phyloP scores from a whole-genome alignment of 2,888 invertebrate genomes.

The Flexamia atlantica region DNA sequence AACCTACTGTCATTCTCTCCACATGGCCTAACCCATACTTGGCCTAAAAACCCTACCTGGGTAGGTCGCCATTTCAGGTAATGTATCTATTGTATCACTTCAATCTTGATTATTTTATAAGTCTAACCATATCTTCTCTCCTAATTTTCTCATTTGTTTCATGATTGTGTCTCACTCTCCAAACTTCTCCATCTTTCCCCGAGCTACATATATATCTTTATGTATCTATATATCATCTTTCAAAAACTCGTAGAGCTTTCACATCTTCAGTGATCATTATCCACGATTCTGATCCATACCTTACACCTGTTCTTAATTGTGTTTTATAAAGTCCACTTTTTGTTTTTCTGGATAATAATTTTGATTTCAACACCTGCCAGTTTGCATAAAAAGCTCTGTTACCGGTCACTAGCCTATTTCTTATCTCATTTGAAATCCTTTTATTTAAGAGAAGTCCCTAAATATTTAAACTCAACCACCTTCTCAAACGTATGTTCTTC shows the following conservation, averaged over 20 bases:
- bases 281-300: constrained; percentile 31
- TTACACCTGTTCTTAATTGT: constrained; percentile 10
- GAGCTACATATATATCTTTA: constrained; percentile 14
- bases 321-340: constrained; percentile 49
- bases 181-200: constrained; percentile 1
- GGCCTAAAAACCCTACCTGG: too few species aligned
- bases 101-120: constrained; percentile 55
- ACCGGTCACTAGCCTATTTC: constrained; percentile 35
- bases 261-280: constrained; percentile 11
- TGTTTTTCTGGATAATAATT: constrained; percentile 12
- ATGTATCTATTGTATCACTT: too few species aligned
- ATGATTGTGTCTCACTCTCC: constrained; percentile 30
- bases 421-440: constrained; percentile 38
- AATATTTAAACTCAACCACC: constrained; percentile 20
- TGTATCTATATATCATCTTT: neutral
- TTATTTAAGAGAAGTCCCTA: constrained; percentile 19
- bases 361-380: constrained; percentile 27
- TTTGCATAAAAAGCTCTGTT: constrained; percentile 35
- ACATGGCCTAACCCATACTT: constrained; percentile 58
- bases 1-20: constrained; percentile 47
- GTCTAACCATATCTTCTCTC: constrained; percentile 54
- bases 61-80: too few species aligned
- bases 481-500: constrained; percentile 44
- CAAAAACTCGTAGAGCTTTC: constrained; percentile 33
- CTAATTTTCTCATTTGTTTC: constrained; percentile 50